Conservation (phyloP, 2,888 invertebrate genomes). For the Mythimna loreyi region DNA sequence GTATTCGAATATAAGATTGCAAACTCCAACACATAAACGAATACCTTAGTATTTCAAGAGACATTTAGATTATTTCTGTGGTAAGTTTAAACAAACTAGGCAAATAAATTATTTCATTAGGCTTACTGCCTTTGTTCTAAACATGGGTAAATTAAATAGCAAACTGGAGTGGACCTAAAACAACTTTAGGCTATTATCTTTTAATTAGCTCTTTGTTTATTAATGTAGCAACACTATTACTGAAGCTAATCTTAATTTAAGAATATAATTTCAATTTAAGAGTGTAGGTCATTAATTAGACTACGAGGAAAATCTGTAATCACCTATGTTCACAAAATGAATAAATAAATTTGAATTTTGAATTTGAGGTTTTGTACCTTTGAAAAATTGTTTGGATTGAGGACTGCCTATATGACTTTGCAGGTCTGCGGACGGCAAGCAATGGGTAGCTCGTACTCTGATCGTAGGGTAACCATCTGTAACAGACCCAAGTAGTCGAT, state of each 20-base stretch:
- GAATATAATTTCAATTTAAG: background rate
- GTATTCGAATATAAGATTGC: no score
- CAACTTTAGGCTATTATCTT: constrained; percentile 16
- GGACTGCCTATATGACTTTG: no score
- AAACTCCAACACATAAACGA: background rate
- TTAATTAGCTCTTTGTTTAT: constrained; percentile 2
- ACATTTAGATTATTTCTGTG: background rate
- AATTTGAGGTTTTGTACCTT: background rate
- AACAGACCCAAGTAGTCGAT: no score
- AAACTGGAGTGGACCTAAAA: constrained; percentile 7
- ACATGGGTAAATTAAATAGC: background rate
- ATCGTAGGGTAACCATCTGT: no score
- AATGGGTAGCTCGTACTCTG: no score
- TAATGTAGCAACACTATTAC: background rate
- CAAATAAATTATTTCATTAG: background rate
- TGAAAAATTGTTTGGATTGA: no score
- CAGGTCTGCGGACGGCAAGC: no score
- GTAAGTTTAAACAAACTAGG: constrained; percentile 9
- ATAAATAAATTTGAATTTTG: no score
- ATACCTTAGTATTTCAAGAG: background rate
- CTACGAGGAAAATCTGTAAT: no score
- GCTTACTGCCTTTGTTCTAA: background rate
- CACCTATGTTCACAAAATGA: no score
- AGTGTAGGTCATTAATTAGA: background rate
- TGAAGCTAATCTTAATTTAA: background rate